Base-by-base conservation (phyloP, 2,113 vertebrate genomes). In the Epinephelus moara region DNA sequence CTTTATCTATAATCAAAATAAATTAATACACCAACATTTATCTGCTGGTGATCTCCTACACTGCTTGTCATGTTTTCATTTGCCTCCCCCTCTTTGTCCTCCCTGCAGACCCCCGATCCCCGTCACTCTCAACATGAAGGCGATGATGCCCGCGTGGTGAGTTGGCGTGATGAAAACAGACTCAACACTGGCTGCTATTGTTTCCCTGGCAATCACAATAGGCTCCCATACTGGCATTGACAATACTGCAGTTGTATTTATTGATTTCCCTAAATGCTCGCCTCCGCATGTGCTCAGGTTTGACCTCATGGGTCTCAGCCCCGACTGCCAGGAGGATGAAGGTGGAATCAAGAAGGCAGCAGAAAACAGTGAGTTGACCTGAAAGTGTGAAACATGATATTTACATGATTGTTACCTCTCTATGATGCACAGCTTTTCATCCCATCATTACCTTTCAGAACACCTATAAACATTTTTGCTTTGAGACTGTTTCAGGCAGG, bases 121-220 rank as follows among this genome's bases (percentile, higher is more conserved):
- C 0, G 98, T 99, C 90, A 98, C 97, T 45, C 97, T 99, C 80
- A 99, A 99, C 94, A 97, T 97, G 97, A 98, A 96, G 92, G 94
- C 96, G 95, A 93, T 93, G 23, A 99, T 99, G 98, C 98, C 98
- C 1, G 98, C 98, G 33, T 99, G 98, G 98, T 99, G 89, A 97
- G 96, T 92, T 50, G 60, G 49, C 14, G 61, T n/a, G 40, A 74
- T 57, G 78, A 81, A 45, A 82, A 81, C 79, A 70, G 40, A 40
- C 73, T 50, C 57, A 30, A 91, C 89, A 89, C 78, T 89, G 81
- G 64, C 17, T 52, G 67, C 80, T 15, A 74, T 90, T 89, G 92
- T 91, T 77, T 86, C 82, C 76, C 14, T 69, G 62, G 81, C 73
- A 88, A 82, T 82, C 55, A 71, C 87, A 88, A 49, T 42, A 53